A percentile compares a stretch with the other conserved stretches of the same genome.
phyloP scores from a whole-genome alignment of 37 sponge, comb jelly and placozoan genomes.

The Corticium candelabrum region DNA sequence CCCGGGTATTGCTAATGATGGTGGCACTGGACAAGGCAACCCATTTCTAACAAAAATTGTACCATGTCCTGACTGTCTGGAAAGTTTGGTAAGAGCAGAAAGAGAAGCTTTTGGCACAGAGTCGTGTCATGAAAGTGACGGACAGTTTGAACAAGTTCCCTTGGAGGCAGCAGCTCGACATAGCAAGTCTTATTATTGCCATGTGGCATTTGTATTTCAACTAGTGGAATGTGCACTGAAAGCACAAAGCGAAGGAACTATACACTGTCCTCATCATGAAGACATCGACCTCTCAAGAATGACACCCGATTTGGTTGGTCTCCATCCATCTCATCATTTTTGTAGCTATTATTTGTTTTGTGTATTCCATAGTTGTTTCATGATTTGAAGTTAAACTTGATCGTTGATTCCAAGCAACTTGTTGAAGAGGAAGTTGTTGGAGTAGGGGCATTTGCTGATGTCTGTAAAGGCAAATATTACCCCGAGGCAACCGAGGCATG shows the following conservation, averaged over 20 bases:
- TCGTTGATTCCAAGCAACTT: conserved; percentile 39
- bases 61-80: conserved; percentile 79
- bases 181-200: too few relatives aligned
- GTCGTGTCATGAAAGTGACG: too few relatives aligned
- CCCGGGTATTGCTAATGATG: conserved; percentile 59
- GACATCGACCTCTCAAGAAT: neutral
- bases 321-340: neutral
- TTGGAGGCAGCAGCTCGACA: too few relatives aligned
- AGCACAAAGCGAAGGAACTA: neutral
- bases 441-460: conserved; percentile 66
- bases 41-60: conserved; percentile 74
- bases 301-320: neutral
- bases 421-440: conserved; percentile 53
- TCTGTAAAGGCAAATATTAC: conserved; percentile 56
- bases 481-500: conserved; percentile 37
- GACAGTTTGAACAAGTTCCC: neutral
- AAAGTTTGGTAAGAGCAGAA: too few relatives aligned
- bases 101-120: too few relatives aligned
- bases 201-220: neutral
- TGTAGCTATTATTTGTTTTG: neutral
- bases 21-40: conserved; percentile 18
- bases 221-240: neutral
- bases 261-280: neutral
- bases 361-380: conserved; percentile 50
- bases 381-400: conserved; percentile 41